phyloP scores from a whole-genome alignment of 2,888 invertebrate species.

The Hirtodrosophila cameraria region DNA sequence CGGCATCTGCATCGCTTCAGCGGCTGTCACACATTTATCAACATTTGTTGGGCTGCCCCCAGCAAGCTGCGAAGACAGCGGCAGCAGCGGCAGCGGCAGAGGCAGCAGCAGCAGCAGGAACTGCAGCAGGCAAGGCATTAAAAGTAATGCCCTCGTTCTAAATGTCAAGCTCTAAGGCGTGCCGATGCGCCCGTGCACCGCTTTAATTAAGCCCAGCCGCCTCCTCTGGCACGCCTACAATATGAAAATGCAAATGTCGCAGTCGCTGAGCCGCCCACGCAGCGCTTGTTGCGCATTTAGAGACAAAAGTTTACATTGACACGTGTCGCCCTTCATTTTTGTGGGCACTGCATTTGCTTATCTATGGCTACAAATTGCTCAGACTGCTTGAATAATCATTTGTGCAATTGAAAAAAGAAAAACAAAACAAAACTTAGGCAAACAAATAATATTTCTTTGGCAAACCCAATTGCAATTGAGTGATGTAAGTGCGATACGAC shows the following conservation, averaged over 20 bases:
- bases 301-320: slow-evolving; percentile 47
- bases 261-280: slow-evolving; percentile 30
- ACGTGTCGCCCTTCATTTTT: slow-evolving; percentile 42
- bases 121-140: slow-evolving; percentile 4
- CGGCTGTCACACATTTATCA: slow-evolving; percentile 23
- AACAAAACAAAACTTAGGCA: slow-evolving; percentile 6
- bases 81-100: neutral
- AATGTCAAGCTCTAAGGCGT: slow-evolving; percentile 59
- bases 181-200: slow-evolving; percentile 55
- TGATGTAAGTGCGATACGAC: slow-evolving; percentile 68
- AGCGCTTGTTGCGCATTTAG: slow-evolving; percentile 59
- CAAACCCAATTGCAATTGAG: slow-evolving; percentile 46
- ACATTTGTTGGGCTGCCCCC: slow-evolving; percentile 20
- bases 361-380: slow-evolving; percentile 23
- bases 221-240: slow-evolving; percentile 13
- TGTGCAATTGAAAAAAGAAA: slow-evolving; percentile 11
- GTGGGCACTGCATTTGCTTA: slow-evolving; percentile 36
- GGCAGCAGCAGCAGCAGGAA: neutral
- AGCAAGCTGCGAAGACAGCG: slow-evolving; percentile 7
- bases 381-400: slow-evolving; percentile 40
- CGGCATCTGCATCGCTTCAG: slow-evolving; percentile 8
- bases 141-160: slow-evolving; percentile 15
- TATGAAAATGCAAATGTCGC: slow-evolving; percentile 60
- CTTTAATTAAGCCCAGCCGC: slow-evolving; percentile 63
- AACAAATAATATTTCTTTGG: slow-evolving; percentile 56